A percentile compares a stretch with the other conserved stretches of the same genome.
phyloP scores from a whole-genome alignment of 30 jellyfish, hydroid and myxozoan species.

The Hydra vulgaris region DNA sequence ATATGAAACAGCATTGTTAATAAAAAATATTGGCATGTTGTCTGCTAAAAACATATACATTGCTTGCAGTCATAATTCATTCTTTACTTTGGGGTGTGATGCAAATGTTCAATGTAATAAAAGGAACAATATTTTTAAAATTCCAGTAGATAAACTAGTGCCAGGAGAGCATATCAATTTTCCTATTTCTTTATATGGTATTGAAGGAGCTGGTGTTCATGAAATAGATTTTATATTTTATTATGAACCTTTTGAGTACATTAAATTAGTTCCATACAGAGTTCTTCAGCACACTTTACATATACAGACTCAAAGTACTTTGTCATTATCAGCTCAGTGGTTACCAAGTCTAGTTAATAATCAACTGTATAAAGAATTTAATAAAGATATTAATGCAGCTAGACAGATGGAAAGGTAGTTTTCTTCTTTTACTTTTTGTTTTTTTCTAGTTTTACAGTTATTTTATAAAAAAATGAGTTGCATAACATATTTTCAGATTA shows the following conservation, averaged over 20 bases:
- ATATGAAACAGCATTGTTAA: constrained; percentile 40
- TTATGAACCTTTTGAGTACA: constrained; percentile 54
- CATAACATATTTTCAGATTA: background rate
- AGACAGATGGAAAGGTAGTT: background rate
- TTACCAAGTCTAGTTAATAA: constrained; percentile 5
- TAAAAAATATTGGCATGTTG: constrained; percentile 49
- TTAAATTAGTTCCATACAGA: constrained; percentile 49
- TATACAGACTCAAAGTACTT: constrained; percentile 70
- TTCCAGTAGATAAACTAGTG: constrained; percentile 41
- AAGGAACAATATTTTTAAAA: constrained; percentile 23
- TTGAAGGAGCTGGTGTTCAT: constrained; percentile 68
- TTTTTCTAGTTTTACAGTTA: background rate
- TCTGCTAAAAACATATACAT: constrained; percentile 53
- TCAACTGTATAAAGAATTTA: constrained; percentile 5
- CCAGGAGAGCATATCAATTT: constrained; percentile 60
- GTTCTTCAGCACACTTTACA: constrained; percentile 66
- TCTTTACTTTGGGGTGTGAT: constrained; percentile 36
- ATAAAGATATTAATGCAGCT: constrained; percentile 2
- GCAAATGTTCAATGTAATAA: background rate
- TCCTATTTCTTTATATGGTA: constrained; percentile 59
- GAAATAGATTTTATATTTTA: constrained; percentile 70
- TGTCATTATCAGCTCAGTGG: constrained; percentile 35
- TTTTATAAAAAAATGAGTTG: too few species aligned
- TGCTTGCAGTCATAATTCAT: constrained; percentile 49
- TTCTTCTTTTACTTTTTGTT: background rate